Conservation (phyloP, 1,140 invertebrate species). For the Conus betulinus region DNA sequence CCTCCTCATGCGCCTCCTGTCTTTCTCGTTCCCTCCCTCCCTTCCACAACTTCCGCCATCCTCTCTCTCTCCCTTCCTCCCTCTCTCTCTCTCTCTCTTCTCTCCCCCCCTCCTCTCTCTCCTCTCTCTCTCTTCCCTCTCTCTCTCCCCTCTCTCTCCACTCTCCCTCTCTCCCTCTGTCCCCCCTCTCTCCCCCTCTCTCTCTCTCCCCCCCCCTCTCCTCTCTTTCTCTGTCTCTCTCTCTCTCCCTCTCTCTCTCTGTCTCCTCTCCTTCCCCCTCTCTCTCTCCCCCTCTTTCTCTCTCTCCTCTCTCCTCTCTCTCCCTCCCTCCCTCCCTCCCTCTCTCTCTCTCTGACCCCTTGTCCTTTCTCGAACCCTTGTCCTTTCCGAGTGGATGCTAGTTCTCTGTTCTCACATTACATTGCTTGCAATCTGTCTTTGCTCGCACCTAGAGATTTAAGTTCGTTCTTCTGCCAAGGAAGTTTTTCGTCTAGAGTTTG, state of each 20-base stretch:
- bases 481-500: too few species aligned
- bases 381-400: background rate
- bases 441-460: background rate
- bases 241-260: background rate
- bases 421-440: background rate
- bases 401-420: background rate
- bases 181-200: background rate
- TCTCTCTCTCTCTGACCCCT: too few species aligned
- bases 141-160: background rate
- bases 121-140: background rate
- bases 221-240: background rate
- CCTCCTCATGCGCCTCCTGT: background rate
- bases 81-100: background rate
- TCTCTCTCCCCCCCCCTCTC: background rate
- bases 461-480: background rate
- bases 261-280: background rate
- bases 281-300: background rate
- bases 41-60: background rate
- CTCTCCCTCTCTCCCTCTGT: background rate
- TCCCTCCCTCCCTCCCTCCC: background rate
- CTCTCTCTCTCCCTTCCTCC: background rate
- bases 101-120: background rate
- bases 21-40: background rate
- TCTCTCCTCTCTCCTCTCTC: background rate
- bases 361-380: too few species aligned